Conservation (phyloP, 2,888 invertebrate species). For the Trichopria drosophilae region DNA sequence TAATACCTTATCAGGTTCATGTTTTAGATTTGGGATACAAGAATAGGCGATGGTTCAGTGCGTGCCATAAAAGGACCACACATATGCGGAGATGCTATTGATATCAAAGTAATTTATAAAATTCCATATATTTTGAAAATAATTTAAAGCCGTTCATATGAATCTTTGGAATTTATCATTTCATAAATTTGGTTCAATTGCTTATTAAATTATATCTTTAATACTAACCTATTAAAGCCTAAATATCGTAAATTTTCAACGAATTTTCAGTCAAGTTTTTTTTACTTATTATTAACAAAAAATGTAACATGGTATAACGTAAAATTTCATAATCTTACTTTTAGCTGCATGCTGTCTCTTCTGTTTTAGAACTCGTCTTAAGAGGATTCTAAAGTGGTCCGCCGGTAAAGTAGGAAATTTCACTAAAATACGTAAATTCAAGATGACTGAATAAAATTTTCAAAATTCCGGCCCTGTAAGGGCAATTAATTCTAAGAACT, state of each 20-base stretch:
- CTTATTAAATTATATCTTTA: no score
- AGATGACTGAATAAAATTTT: no score
- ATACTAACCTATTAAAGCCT: no score
- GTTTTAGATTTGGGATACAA: conserved; percentile 64
- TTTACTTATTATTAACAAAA: conserved; percentile 23
- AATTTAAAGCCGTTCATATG: not conserved
- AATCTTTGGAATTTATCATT: not conserved
- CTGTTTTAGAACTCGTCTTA: no score
- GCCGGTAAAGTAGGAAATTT: no score
- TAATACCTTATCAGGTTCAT: no score
- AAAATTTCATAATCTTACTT: not conserved
- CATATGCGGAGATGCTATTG: conserved; percentile 64
- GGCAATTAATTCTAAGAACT: no score
- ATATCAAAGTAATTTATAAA: conserved; percentile 60
- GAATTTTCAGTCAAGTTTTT: not conserved
- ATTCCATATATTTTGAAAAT: not conserved
- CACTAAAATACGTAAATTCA: no score
- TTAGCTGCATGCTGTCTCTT: no score
- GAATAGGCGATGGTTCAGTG: conserved; percentile 61
- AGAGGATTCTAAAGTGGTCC: no score
- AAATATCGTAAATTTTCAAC: no score
- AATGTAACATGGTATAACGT: not conserved
- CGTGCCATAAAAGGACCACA: conserved; percentile 64
- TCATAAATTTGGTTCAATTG: not conserved
- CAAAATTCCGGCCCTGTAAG: no score